A percentile compares a stretch with the other conserved stretches of the same genome.
These are phyloP conservation scores for Gambusia affinis DNA, from an alignment of 2,113 vertebrate species.

Conservation along the genomic window DNA sequence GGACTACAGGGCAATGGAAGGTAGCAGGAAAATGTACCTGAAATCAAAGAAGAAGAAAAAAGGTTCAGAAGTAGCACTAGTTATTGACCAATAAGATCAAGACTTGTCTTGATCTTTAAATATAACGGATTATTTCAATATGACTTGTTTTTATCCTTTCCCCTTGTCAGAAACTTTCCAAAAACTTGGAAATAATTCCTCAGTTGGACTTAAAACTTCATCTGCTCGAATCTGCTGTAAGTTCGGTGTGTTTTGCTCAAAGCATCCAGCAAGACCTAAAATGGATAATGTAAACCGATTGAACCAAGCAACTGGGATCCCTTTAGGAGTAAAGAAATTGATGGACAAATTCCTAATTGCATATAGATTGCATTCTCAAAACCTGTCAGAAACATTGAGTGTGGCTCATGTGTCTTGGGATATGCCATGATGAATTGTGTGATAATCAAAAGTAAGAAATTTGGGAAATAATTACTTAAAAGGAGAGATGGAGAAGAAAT, in stretches of 20 bases:
- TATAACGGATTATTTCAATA: too few species aligned
- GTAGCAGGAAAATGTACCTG: too few species aligned
- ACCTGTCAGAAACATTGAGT: neutral
- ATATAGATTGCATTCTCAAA: slow-evolving; percentile 40
- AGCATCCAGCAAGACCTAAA: neutral
- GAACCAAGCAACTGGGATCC: neutral
- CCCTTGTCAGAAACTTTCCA: neutral
- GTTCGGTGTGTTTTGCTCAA: neutral
- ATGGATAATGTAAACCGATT: neutral
- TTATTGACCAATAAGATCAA: neutral
- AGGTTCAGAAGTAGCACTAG: neutral
- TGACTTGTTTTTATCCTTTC: too few species aligned
- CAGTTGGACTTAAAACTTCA: neutral
- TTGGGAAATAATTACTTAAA: neutral
- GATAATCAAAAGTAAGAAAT: neutral
- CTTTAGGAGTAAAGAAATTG: slow-evolving; percentile 17
- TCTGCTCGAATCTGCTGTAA: neutral
- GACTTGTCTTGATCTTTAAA: too few species aligned
- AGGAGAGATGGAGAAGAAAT: neutral
- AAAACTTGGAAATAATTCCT: neutral
- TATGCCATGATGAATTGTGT: neutral
- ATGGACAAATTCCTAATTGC: slow-evolving; percentile 33
- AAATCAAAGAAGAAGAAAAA: too few species aligned
- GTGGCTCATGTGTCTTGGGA: neutral
- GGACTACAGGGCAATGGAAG: neutral